phyloP scores from a whole-genome alignment of 2,797 vertebrate genomes.

The Melanogrammus aeglefinus region DNA sequence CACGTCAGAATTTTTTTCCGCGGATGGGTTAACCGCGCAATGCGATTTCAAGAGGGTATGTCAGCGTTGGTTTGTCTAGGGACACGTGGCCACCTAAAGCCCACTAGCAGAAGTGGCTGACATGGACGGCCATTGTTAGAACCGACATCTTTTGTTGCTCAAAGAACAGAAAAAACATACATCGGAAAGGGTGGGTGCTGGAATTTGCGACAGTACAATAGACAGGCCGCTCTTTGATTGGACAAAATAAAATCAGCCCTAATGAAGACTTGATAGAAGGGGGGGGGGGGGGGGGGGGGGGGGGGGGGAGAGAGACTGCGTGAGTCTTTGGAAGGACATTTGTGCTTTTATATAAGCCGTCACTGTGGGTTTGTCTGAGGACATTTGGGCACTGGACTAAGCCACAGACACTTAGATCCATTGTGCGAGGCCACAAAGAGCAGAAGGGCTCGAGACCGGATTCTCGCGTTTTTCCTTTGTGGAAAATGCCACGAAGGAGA shows the following conservation, averaged over 20 bases:
- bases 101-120: conserved; percentile 46
- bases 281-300: conserved; percentile 10
- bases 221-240: conserved; percentile 22
- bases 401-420: conserved; percentile 11
- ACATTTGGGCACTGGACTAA: conserved; percentile 24
- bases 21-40: conserved; percentile 55
- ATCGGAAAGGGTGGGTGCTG: conserved; percentile 41
- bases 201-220: conserved; percentile 37
- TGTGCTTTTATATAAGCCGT: conserved; percentile 32
- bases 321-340: conserved; percentile 17
- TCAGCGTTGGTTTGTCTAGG: conserved; percentile 52
- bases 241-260: conserved; percentile 35
- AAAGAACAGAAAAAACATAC: conserved; percentile 22
- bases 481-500: not conserved
- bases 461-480: not conserved
- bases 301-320: conserved; percentile 7
- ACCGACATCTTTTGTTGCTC: not conserved
- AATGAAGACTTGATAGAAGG: conserved; percentile 20
- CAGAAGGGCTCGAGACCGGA: not conserved
- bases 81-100: conserved; percentile 68
- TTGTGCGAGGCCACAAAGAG: conserved; percentile 13
- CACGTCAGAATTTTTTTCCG: conserved; percentile 51
- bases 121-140: conserved; percentile 47
- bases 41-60: conserved; percentile 60
- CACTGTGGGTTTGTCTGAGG: conserved; percentile 24